Conservation (phyloP, 2,888 invertebrate species). For the Heteromurus nitidus region DNA sequence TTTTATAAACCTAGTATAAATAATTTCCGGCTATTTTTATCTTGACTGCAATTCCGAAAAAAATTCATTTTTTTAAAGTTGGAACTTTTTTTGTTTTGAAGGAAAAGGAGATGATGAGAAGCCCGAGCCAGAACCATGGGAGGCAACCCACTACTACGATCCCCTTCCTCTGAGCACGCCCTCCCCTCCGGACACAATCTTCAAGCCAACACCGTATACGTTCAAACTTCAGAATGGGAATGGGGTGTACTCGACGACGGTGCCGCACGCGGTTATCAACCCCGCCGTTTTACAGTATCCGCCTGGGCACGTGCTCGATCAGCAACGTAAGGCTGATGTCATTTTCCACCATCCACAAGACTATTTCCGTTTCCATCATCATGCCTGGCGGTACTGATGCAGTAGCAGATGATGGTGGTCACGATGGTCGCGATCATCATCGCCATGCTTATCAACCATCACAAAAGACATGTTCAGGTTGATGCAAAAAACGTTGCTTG, state of each 20-base stretch:
- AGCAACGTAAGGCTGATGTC: slow-evolving; percentile 58
- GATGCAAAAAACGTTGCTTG: not conserved
- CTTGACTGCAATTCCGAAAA: no score
- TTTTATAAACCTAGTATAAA: no score
- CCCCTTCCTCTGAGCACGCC: slow-evolving; percentile 48
- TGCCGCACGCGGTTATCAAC: slow-evolving; percentile 63
- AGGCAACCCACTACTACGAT: slow-evolving; percentile 64
- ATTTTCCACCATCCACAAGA: slow-evolving; percentile 35
- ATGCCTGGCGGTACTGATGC: slow-evolving; percentile 59
- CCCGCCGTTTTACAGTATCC: slow-evolving; percentile 63
- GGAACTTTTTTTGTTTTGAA: slow-evolving; percentile 3
- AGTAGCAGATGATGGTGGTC: slow-evolving; percentile 29
- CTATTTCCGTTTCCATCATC: slow-evolving; percentile 52
- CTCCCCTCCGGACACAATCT: slow-evolving; percentile 57
- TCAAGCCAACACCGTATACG: slow-evolving; percentile 63
- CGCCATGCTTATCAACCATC: not conserved
- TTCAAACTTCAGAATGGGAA: slow-evolving; percentile 65
- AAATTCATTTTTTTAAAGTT: not conserved
- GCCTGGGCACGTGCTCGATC: slow-evolving; percentile 63
- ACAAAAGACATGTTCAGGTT: slow-evolving; percentile 8
- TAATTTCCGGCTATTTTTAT: no score
- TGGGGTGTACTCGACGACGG: slow-evolving; percentile 35
- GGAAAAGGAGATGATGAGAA: slow-evolving; percentile 43
- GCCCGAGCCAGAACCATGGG: slow-evolving; percentile 57
- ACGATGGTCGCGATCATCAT: slow-evolving; percentile 15